Base-by-base conservation (phyloP, 2,113 vertebrate genomes). In the Mesembrinibis cayennensis region DNA sequence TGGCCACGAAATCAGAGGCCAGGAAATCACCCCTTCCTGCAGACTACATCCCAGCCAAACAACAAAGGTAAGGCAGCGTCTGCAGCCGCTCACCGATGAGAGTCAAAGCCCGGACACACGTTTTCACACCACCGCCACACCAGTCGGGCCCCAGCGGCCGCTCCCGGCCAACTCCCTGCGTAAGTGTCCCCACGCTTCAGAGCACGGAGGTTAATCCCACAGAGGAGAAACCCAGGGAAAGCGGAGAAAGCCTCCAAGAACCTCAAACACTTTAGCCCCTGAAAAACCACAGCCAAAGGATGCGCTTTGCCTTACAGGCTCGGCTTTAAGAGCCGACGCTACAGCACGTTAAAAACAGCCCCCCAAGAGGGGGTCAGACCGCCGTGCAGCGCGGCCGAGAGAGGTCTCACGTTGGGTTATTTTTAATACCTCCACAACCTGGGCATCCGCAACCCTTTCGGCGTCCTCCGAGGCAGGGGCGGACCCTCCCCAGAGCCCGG, bases 61-160 rank as follows among this genome's bases (percentile, higher is more conserved):
- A 5, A 15, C 16, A 3, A 32, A 47, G 83, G 55, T 8, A 30
- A 22, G 40, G 66, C 47, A 13, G 65, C 7, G 0, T 5, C 58
- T 0, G 2, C 70, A 17, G 29, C 27, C 3, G 5, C 74, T 49
- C 20, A 0, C 27, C 2, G 38, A 7, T 0, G 1, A 30, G 11
- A 20, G 7, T 7, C 63, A 47, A n/a, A 76, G 47, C 65, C 44
- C 42, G 2, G 63, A 18, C 17, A 0, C 58, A 5, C 4, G 5
- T 32, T 62, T 22, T 32, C 83, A 65, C 47, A 18, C 10, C 65
- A 9, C 34, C 0, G 32, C 42, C 83, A 65, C 32, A 4, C 3
- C 2, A 40, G 8, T 12, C 20, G 1, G 4, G 29, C 19, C 34
- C 4, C 2, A 23, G 30, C 25, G 42, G 27, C 73, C 4, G 0